Evolutionary conservation across 2,888 invertebrate genomes (phyloP).

Genomic region (Cheilosia grossa): DNA sequence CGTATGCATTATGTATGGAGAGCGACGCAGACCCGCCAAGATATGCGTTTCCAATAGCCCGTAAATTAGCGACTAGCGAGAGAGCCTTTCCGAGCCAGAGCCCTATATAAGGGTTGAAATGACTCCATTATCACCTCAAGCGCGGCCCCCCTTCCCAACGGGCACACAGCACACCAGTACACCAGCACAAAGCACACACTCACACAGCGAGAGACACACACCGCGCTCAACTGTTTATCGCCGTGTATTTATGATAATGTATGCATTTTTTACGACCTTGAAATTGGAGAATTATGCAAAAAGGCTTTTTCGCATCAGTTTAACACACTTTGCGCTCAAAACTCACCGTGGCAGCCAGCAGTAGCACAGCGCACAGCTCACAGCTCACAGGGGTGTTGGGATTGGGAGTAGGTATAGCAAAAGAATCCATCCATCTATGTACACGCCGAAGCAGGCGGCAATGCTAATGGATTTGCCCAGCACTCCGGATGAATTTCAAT

Average conservation of each 20-base stretch:
- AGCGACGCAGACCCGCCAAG: conserved; percentile 9
- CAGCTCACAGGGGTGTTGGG: conserved; percentile 3
- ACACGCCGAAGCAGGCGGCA: conserved; percentile 40
- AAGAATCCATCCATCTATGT: conserved; percentile 63
- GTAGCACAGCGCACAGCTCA: not conserved
- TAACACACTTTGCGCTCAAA: conserved; percentile 69
- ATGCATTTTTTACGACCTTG: conserved; percentile 75
- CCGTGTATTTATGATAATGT: conserved; percentile 72
- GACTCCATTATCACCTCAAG: conserved; percentile 68
- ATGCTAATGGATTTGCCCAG: conserved; percentile 68
- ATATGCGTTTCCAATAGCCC: conserved; percentile 55
- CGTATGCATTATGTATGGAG: conserved; percentile 46
- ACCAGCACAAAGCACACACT: conserved; percentile 6
- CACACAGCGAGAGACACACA: conserved; percentile 3
- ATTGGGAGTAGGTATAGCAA: conserved; percentile 14
- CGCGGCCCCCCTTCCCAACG: not conserved
- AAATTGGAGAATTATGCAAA: conserved; percentile 75
- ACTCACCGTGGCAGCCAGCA: conserved; percentile 36
- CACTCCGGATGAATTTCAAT: conserved; percentile 73
- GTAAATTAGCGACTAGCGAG: conserved; percentile 59
- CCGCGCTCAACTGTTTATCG: conserved; percentile 43
- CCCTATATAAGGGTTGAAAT: conserved; percentile 71
- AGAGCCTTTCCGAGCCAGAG: conserved; percentile 20
- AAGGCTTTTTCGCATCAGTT: conserved; percentile 73
- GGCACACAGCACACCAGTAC: conserved; percentile 1